Evolutionary conservation across 2,888 invertebrate species (phyloP).

Genomic region (Tridacna crocea): DNA sequence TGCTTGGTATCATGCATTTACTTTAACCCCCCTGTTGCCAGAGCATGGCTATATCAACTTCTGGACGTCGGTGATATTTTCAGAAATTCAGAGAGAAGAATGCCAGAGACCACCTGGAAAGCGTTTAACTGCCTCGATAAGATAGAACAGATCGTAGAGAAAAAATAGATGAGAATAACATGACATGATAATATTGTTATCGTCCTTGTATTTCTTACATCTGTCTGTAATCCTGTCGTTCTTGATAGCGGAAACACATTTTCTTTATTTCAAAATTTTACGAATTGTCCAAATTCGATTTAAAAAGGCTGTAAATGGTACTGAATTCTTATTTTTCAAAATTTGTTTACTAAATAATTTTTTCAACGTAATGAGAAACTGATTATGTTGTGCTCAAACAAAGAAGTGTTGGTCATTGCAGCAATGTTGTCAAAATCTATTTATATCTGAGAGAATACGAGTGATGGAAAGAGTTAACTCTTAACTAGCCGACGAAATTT

Average conservation of each 20-base stretch:
- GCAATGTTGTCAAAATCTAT: neutral
- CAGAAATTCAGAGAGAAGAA: too few species aligned
- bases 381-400: neutral
- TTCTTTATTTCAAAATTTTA: neutral
- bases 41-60: too few species aligned
- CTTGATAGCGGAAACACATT: neutral
- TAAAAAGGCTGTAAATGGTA: neutral
- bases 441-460: neutral
- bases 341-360: neutral
- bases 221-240: neutral
- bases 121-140: neutral
- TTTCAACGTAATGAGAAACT: neutral
- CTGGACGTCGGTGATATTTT: too few species aligned
- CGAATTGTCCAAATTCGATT: too few species aligned
- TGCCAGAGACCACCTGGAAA: constrained; percentile 3
- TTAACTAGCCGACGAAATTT: neutral
- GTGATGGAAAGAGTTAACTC: neutral
- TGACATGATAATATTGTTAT: constrained; percentile 10
- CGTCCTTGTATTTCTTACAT: constrained; percentile 9
- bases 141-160: neutral
- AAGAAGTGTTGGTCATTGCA: neutral
- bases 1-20: too few species aligned
- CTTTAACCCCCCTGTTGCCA: too few species aligned
- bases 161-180: constrained; percentile 7
- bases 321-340: neutral